phyloP scores from a whole-genome alignment of 2,888 invertebrate species.

The Noctua fimbriata region DNA sequence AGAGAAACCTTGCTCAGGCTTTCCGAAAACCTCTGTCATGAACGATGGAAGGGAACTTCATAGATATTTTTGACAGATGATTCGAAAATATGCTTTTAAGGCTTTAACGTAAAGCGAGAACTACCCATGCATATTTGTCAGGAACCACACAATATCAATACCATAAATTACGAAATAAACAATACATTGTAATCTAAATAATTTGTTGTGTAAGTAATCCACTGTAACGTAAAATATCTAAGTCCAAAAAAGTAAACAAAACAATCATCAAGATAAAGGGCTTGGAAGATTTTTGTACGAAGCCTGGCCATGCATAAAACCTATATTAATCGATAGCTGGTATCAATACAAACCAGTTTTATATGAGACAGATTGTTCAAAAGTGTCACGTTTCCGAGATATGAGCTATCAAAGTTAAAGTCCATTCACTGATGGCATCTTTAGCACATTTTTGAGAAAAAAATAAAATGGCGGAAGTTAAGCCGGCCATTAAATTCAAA shows the following conservation, averaged over 20 bases:
- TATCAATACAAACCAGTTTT: no score
- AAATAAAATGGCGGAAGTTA: no score
- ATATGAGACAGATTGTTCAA: no score
- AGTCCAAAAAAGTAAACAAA: neutral
- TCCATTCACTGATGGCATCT: no score
- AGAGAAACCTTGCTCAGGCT: neutral
- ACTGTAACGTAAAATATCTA: neutral
- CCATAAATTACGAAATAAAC: neutral
- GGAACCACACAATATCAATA: neutral
- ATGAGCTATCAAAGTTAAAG: no score
- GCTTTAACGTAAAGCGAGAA: neutral
- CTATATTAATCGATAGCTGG: no score
- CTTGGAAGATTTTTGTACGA: no score
- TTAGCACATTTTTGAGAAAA: no score
- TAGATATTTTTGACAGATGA: neutral
- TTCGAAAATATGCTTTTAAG: neutral
- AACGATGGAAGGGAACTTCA: neutral
- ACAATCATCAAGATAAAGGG: neutral
- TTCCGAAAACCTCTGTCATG: neutral
- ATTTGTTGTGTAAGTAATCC: neutral
- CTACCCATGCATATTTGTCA: neutral
- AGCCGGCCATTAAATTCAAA: no score
- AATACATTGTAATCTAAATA: neutral
- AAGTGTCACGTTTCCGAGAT: no score
- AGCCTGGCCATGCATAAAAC: no score